A percentile compares a stretch with the other conserved stretches of the same genome.
Conservation (phyloP, 2,888 invertebrate species). For the Apomyelois bistriatella region DNA sequence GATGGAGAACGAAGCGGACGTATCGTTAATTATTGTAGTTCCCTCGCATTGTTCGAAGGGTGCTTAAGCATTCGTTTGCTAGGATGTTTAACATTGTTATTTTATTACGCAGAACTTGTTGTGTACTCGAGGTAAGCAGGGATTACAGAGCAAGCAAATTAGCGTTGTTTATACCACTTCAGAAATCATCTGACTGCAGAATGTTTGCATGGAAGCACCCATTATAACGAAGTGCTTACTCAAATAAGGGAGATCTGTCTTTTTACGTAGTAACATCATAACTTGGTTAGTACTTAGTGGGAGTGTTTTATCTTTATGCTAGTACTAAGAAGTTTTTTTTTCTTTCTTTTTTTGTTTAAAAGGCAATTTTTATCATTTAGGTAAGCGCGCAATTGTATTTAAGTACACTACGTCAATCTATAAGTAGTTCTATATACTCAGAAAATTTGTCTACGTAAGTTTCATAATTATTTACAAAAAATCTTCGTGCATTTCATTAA, state of each 20-base stretch:
- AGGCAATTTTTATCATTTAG: no score
- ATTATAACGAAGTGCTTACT: conserved; percentile 35
- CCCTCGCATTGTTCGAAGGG: conserved; percentile 49
- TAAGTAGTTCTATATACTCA: no score
- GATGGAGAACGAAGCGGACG: conserved; percentile 61
- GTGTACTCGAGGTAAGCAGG: conserved; percentile 41
- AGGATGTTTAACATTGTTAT: conserved; percentile 71
- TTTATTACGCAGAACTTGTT: conserved; percentile 54
- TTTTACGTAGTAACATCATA: background rate
- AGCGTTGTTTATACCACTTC: conserved; percentile 59
- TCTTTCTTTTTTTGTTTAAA: no score
- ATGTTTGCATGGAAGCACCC: conserved; percentile 48
- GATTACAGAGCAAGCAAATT: conserved; percentile 69
- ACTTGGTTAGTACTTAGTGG: background rate
- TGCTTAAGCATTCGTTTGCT: conserved; percentile 53
- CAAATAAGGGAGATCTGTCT: conserved; percentile 25
- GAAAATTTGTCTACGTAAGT: no score
- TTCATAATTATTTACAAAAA: no score
- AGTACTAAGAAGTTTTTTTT: background rate
- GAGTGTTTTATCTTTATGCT: background rate
- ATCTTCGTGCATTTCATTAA: no score
- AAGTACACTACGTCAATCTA: no score
- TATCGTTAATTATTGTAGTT: conserved; percentile 68
- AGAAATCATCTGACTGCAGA: conserved; percentile 47
- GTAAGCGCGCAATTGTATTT: no score